Conservation (phyloP, 2,797 vertebrate genomes). For the Hozukius guyotensis region DNA sequence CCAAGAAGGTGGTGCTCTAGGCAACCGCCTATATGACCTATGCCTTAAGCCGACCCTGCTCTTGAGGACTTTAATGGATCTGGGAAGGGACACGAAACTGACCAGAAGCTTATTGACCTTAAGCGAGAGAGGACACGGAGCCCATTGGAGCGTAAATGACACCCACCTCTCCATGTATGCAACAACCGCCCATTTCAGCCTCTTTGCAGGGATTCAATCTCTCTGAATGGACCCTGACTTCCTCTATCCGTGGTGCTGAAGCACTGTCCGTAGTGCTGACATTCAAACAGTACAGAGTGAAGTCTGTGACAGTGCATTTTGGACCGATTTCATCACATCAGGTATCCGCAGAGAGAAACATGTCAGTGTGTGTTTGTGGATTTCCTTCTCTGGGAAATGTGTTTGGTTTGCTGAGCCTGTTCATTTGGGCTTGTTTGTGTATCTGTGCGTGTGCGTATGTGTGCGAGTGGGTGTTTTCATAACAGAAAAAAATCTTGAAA, state of each 20-base stretch:
- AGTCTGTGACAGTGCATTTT: constrained; percentile 20
- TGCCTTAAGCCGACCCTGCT: neutral
- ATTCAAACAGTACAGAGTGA: constrained; percentile 14
- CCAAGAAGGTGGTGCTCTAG: too few species aligned
- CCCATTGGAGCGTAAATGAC: constrained; percentile 39
- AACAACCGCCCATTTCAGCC: constrained; percentile 29
- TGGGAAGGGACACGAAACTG: constrained; percentile 20
- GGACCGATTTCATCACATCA: constrained; percentile 40
- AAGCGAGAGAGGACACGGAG: constrained; percentile 19
- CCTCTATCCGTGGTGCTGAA: constrained; percentile 40
- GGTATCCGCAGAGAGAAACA: constrained; percentile 40
- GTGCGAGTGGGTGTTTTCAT: constrained; percentile 41
- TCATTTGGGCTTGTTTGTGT: constrained; percentile 56
- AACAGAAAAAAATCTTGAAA: constrained; percentile 47
- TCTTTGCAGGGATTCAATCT: constrained; percentile 18
- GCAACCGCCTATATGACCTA: too few species aligned
- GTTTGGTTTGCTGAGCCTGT: constrained; percentile 65
- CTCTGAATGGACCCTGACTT: constrained; percentile 33
- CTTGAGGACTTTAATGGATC: constrained; percentile 49
- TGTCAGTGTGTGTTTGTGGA: constrained; percentile 64
- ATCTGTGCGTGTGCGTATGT: constrained; percentile 15
- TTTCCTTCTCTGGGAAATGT: constrained; percentile 50
- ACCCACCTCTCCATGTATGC: constrained; percentile 31
- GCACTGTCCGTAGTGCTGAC: neutral
- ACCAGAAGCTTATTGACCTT: constrained; percentile 45